Base-by-base conservation (phyloP, 1,140 invertebrate genomes). In the Drosophila pallidifrons region DNA sequence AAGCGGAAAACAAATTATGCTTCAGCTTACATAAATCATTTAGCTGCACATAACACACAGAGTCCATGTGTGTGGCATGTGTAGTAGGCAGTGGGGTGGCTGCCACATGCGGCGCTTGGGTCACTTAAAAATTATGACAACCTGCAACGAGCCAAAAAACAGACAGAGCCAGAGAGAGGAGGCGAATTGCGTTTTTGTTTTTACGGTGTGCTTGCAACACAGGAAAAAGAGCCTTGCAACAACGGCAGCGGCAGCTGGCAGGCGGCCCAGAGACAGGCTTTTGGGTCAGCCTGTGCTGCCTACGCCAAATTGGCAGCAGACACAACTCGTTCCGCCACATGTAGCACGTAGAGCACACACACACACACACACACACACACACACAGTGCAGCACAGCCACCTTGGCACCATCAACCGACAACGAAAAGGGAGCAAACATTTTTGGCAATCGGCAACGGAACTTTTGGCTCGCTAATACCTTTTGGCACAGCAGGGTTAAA, bases 101-200 rank as follows among this genome's bases (percentile, higher is more conserved):
- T n/a, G 57, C 82, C 82, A 79, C 82, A 85, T 85, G 82, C 77
- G 75, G 77, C 65, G 81, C 32, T 58, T 35, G 79, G 83, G 82
- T 87, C 82, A 86, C 79, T 88, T 79, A 67, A 75, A 88, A 86
- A 88, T 86, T 88, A 86, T 86, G 82, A 88, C 83, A 88, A 74
- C 55, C 65, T 52, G 71, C 55, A 46, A n/a, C 65, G 66, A 80
- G 82, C 67, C 79, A 8, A 67, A 78, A 81, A 52, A 38, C 35
- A 55, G 32, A 70, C 20, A 25, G 3, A 68, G 35, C 16, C 1
- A 41, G 20, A 11, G 8, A 25, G 46, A 52, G 15, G n/a, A 25
- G 20, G 3, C 0, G 20, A 25, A 25, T 25, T 25, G 20, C 20
- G 20, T 25, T 25, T 25, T 32, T 30, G 11, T 13, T 7, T 54